These are phyloP conservation scores for Calypte anna DNA, from an alignment of 2,113 vertebrate species.

Conservation along the genomic window DNA sequence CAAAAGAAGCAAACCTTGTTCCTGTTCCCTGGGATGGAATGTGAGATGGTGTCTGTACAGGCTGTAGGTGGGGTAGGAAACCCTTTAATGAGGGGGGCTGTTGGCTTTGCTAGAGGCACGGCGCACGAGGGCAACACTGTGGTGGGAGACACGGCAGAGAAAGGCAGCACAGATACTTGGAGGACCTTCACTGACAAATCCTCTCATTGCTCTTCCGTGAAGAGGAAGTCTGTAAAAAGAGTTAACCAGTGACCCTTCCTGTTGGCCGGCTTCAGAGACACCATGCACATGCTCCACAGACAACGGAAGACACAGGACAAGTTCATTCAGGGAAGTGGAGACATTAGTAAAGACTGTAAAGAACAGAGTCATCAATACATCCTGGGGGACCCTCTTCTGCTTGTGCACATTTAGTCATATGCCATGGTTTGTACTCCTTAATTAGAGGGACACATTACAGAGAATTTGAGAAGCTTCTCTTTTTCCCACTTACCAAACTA, in stretches of 20 bases:
- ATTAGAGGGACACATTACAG: not conserved
- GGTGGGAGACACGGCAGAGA: not conserved
- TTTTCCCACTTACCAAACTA: not conserved
- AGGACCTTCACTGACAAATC: not conserved
- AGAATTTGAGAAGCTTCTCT: not conserved
- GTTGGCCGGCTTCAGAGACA: not conserved
- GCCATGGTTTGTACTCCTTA: not conserved
- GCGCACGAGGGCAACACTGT: not conserved
- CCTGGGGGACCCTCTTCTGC: not conserved
- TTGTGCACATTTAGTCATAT: not conserved
- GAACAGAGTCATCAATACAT: not conserved
- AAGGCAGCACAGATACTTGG: rapidly evolving
- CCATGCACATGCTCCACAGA: not conserved
- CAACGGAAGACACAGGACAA: not conserved
- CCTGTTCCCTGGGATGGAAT: not conserved
- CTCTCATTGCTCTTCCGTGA: not conserved
- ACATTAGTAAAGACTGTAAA: not conserved
- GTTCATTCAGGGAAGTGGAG: not conserved
- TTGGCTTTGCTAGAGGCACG: not conserved
- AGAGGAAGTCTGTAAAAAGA: conserved; percentile 17
- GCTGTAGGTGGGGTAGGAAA: not conserved
- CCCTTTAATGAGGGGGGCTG: not conserved
- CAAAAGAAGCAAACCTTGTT: not conserved
- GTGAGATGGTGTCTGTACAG: not conserved
- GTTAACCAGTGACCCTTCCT: conserved; percentile 20